A percentile compares a stretch with the other conserved stretches of the same genome.
Conservation (phyloP, 35 echinoderm and acorn worm genomes). For the Acanthaster planci region DNA sequence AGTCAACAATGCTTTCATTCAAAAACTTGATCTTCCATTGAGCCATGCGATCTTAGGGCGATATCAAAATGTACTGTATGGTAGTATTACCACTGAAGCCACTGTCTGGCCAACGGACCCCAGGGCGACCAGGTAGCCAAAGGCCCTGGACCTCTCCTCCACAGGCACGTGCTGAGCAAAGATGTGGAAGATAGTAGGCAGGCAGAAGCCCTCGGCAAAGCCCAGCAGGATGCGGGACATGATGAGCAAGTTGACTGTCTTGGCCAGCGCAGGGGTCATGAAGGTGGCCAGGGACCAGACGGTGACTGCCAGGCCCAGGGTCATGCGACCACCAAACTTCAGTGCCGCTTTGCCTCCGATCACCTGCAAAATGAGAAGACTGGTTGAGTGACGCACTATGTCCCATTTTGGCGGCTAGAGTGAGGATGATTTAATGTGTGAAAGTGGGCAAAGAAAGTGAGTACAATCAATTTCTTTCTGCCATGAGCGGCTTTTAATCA, state of each 20-base stretch:
- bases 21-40: too few relatives aligned
- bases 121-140: slow-evolving; percentile 90
- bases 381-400: too few relatives aligned
- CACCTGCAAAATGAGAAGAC: slow-evolving; percentile 58
- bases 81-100: slow-evolving; percentile 72
- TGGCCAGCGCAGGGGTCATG: slow-evolving; percentile 73
- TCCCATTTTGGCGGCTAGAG: too few relatives aligned
- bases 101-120: slow-evolving; percentile 90
- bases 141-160: slow-evolving; percentile 87
- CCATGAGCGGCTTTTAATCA: too few relatives aligned
- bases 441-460: too few relatives aligned
- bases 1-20: too few relatives aligned
- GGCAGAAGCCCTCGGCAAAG: slow-evolving; percentile 94
- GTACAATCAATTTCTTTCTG: too few relatives aligned
- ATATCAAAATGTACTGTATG: too few relatives aligned
- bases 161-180: slow-evolving; percentile 75
- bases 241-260: slow-evolving; percentile 56
- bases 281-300: slow-evolving; percentile 94
- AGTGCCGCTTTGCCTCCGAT: slow-evolving; percentile 93
- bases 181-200: slow-evolving; percentile 89
- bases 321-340: slow-evolving; percentile 75
- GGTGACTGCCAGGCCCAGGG: slow-evolving; percentile 74
- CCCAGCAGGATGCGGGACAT: slow-evolving; percentile 75
- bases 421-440: too few relatives aligned
- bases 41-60: too few relatives aligned